phyloP scores from a whole-genome alignment of 1,140 invertebrate genomes.

The Helicorthomorpha holstii region DNA sequence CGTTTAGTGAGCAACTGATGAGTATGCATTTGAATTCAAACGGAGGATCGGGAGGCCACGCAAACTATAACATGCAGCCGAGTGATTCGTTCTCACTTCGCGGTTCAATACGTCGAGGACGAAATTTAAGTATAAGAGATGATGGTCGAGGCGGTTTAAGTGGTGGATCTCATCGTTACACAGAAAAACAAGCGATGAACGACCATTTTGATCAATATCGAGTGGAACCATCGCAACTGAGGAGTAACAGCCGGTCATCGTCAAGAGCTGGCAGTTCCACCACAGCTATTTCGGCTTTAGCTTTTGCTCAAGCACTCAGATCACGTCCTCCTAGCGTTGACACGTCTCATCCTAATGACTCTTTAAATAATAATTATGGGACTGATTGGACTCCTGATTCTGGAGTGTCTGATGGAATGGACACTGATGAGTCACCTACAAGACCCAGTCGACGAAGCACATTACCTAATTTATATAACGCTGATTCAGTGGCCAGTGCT shows the following conservation, averaged over 20 bases:
- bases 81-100: neutral
- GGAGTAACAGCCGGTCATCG: slow-evolving; percentile 42
- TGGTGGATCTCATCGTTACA: too few species aligned
- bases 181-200: slow-evolving; percentile 33
- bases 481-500: neutral
- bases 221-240: slow-evolving; percentile 63
- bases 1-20: neutral
- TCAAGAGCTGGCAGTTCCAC: slow-evolving; percentile 13
- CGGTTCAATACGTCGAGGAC: neutral
- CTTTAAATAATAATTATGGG: slow-evolving; percentile 12
- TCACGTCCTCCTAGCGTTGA: slow-evolving; percentile 11
- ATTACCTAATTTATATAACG: slow-evolving; percentile 3
- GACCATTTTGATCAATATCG: slow-evolving; percentile 84
- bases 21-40: neutral
- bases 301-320: slow-evolving; percentile 11
- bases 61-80: neutral
- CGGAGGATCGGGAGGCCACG: neutral
- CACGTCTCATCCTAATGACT: slow-evolving; percentile 5
- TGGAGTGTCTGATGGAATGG: slow-evolving; percentile 24
- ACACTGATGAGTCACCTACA: slow-evolving; percentile 11
- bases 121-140: slow-evolving; percentile 11
- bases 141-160: slow-evolving; percentile 17
- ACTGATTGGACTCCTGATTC: slow-evolving; percentile 27
- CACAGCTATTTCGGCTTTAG: slow-evolving; percentile 8
- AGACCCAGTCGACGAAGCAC: slow-evolving; percentile 5